These are phyloP conservation scores for Acropora tenuis DNA, from an alignment of 64 coral and sea anemone species.

Conservation along the genomic window DNA sequence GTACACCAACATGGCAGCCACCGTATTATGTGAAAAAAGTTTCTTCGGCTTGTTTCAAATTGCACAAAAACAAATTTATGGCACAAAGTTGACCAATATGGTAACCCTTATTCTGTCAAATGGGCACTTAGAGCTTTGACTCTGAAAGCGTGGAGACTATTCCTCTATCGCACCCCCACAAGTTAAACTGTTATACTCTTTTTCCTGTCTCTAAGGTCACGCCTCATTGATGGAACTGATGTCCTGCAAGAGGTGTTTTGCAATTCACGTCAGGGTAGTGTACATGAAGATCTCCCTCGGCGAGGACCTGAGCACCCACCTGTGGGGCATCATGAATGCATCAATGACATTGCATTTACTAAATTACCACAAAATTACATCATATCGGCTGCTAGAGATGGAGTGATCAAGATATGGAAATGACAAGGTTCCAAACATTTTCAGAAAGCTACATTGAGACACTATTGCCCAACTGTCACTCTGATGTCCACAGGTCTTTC, in stretches of 20 bases:
- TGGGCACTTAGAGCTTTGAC: too few relatives aligned
- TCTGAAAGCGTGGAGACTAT: too few relatives aligned
- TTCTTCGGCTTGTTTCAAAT: too few relatives aligned
- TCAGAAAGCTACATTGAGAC: not conserved
- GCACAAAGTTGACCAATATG: too few relatives aligned
- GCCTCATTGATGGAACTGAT: conserved; percentile 95
- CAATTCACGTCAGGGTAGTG: conserved; percentile 73
- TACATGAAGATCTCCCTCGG: conserved; percentile 92
- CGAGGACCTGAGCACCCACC: conserved; percentile 91
- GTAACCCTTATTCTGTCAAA: too few relatives aligned
- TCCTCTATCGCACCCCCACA: too few relatives aligned
- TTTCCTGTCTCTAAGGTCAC: conserved; percentile 58
- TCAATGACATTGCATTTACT: conserved; percentile 86
- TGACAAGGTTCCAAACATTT: not conserved
- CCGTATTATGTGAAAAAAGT: not conserved
- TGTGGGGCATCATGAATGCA: conserved; percentile 94
- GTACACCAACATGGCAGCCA: too few relatives aligned
- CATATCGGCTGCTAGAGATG: conserved; percentile 90
- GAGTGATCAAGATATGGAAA: conserved; percentile 98
- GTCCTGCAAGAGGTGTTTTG: conserved; percentile 94
- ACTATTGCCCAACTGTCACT: not conserved
- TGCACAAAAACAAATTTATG: too few relatives aligned
- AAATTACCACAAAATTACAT: conserved; percentile 94
- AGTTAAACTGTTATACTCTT: not conserved
- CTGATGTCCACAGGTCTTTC: too few relatives aligned